Percentiles rank a stretch among this genome's conserved stretches.
phyloP scores from a whole-genome alignment of 2,797 vertebrate genomes.

The Lemur catta region DNA sequence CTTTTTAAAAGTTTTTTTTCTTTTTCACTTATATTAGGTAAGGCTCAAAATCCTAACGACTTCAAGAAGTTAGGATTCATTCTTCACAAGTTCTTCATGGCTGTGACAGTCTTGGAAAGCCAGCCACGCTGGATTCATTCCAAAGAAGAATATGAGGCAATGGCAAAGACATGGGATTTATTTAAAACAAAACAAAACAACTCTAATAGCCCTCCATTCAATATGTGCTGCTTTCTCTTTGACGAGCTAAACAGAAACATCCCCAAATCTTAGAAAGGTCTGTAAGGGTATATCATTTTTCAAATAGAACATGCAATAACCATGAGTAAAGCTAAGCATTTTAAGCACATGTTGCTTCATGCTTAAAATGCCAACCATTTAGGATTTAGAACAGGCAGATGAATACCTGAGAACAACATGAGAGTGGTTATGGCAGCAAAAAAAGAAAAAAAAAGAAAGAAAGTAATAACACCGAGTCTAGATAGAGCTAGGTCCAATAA shows the following conservation, averaged over 20 bases:
- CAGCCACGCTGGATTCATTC: background rate
- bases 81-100: background rate
- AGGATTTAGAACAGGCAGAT: background rate
- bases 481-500: background rate
- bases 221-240: conserved; percentile 45
- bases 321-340: background rate
- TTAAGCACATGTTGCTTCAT: background rate
- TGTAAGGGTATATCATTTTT: background rate
- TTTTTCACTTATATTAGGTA: background rate
- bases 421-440: background rate
- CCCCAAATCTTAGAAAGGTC: background rate
- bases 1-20: background rate
- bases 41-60: conserved; percentile 24
- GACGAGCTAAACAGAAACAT: background rate
- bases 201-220: background rate
- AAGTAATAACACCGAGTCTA: background rate
- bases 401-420: background rate
- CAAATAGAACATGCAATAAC: background rate
- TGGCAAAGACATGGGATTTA: conserved; percentile 23
- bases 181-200: background rate
- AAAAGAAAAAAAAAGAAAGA: background rate
- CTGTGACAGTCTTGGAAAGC: background rate
- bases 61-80: conserved; percentile 42
- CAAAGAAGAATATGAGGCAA: conserved; percentile 14
- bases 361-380: background rate